These are phyloP conservation scores for Andricus curvator DNA, from an alignment of 2,888 invertebrate species.

Conservation along the genomic window DNA sequence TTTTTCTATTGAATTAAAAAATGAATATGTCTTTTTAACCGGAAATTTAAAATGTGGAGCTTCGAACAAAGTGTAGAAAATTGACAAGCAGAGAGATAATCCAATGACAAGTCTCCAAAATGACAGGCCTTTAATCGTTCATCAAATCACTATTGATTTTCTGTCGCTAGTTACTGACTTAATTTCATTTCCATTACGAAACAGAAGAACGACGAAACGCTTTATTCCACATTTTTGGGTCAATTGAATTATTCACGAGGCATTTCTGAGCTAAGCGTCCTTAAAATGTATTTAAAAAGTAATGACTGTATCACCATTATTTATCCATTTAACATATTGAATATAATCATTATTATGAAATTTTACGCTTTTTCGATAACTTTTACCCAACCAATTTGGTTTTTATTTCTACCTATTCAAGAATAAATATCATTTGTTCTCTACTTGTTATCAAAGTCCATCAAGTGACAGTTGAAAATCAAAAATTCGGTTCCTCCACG, in stretches of 20 bases:
- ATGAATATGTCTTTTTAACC: neutral
- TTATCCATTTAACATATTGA: neutral
- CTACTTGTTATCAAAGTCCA: too few relatives aligned
- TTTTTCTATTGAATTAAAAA: neutral
- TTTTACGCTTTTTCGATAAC: too few relatives aligned
- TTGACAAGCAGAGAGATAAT: neutral
- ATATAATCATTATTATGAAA: too few relatives aligned
- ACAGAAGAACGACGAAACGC: neutral
- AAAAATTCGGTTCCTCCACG: too few relatives aligned
- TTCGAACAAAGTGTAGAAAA: neutral
- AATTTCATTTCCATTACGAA: slow-evolving; percentile 9
- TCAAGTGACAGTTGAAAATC: too few relatives aligned
- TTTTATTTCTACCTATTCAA: too few relatives aligned
- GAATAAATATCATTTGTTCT: too few relatives aligned
- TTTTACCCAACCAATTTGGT: too few relatives aligned
- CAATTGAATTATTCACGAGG: slow-evolving; percentile 12
- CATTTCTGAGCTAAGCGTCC: neutral
- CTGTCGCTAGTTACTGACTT: slow-evolving; percentile 10
- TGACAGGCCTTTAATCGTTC: slow-evolving; percentile 10
- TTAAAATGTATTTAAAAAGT: neutral
- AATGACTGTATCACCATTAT: neutral
- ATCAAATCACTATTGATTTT: slow-evolving; percentile 25
- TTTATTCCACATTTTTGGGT: neutral
- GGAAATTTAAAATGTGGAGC: neutral
- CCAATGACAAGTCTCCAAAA: neutral